phyloP scores from a whole-genome alignment of 2,888 invertebrate genomes.

The Aleiodes alternator region DNA sequence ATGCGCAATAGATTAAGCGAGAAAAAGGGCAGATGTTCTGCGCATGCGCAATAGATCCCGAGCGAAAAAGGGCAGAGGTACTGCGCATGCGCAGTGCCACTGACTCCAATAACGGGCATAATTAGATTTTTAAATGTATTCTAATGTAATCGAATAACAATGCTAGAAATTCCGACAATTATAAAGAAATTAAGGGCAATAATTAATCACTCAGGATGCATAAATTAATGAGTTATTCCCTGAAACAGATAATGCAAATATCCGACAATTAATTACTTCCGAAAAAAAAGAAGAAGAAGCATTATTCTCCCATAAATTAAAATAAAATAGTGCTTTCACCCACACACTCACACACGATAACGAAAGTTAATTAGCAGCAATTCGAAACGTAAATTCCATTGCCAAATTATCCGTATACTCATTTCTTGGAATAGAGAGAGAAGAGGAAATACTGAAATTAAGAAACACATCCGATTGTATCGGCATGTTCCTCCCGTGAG shows the following conservation, averaged over 20 bases:
- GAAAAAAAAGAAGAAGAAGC: not conserved
- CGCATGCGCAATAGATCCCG: not conserved
- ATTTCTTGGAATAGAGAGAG: not conserved
- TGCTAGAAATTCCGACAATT: too few relatives aligned
- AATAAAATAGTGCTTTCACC: not conserved
- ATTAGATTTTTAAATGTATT: too few relatives aligned
- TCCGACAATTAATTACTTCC: too few relatives aligned
- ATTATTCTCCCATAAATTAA: slow-evolving; percentile 2
- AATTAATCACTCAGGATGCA: too few relatives aligned
- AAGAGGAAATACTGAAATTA: too few relatives aligned
- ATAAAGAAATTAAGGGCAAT: too few relatives aligned
- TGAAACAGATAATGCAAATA: too few relatives aligned
- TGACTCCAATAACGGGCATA: too few relatives aligned
- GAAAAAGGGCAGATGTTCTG: not conserved
- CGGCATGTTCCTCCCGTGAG: not conserved
- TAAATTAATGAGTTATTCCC: too few relatives aligned
- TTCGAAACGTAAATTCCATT: not conserved
- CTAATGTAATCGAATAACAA: too few relatives aligned
- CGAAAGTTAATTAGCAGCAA: not conserved
- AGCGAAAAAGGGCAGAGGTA: too few relatives aligned
- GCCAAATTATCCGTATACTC: not conserved
- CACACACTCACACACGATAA: not conserved
- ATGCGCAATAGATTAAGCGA: not conserved
- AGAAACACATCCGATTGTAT: not conserved
- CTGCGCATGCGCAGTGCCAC: not conserved